Base-by-base conservation (phyloP, 1,140 invertebrate species). In the Drosophila ercepeae region DNA sequence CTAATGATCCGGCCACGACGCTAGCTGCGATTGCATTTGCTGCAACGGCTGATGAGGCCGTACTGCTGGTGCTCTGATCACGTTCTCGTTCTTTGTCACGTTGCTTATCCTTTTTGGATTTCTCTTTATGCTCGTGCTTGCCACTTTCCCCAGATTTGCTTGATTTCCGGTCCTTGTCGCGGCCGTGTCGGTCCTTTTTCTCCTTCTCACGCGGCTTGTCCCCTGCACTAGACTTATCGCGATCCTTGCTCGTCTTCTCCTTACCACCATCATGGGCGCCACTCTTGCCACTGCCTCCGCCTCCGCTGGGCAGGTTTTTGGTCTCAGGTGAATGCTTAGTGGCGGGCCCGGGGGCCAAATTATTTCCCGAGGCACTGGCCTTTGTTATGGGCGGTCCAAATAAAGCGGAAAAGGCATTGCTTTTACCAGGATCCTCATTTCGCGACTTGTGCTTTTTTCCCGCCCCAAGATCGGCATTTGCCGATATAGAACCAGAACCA, bases 371-470 rank as follows among this genome's bases (percentile, higher is more conserved):
- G 0, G 36, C 41, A 58, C 92, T 92, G 3, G 93, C 94, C 82
- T 96, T 96, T 19, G 93, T 94, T 58, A 97, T 95, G 1, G 96
- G 96, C 25, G 94, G 91, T 0, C 96, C 96, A 92, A 97, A 97
- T 46, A 98, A 91, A 65, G 94, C 95, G 34, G 94, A 94, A 91
- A 97, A 97, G 46, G 94, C 93, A 76, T 93, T 78, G 91, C 91
- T 78, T 93, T 94, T 25, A 92, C 91, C 75, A 95, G 95, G 16
- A 19, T 86, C 81, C 14, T 86, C 81, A 2, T 94, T 93, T 51
- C 94, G 93, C 48, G 91, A 90, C 91, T 95, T 95, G 63, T 94
- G 94, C 91, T 95, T 95, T 88, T 95, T 95, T 3, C 83, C 69
- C 0, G 68, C 46, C 14, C 93, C 93, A 52, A 92, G 84, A 19